Conservation (phyloP, 2,888 invertebrate species). For the Aleiodes alternator region DNA sequence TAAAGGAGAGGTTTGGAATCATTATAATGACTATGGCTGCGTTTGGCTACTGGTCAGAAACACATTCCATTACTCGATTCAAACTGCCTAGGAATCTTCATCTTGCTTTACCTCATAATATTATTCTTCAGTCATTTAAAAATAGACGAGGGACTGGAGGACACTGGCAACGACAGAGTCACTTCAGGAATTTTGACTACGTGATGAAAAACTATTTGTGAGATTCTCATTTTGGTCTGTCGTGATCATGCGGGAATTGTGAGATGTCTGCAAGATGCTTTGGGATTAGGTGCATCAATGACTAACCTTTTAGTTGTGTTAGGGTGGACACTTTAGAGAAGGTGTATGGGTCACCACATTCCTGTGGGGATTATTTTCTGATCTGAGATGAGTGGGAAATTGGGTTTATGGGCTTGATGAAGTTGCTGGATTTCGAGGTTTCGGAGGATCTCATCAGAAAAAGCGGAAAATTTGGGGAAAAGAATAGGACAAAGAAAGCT, state of each 20-base stretch:
- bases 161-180: background rate
- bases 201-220: constrained; percentile 28
- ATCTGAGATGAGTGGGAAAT: constrained; percentile 46
- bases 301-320: background rate
- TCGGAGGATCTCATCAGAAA: too few relatives aligned
- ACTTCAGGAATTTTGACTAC: background rate
- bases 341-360: constrained; percentile 75
- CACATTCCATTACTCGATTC: constrained; percentile 42
- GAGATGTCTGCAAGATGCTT: constrained; percentile 29
- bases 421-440: too few relatives aligned
- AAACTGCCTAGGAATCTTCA: background rate
- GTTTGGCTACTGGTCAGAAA: constrained; percentile 56
- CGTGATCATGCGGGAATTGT: background rate
- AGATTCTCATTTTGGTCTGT: constrained; percentile 46
- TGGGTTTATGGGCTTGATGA: too few relatives aligned
- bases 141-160: background rate
- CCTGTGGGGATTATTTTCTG: constrained; percentile 73
- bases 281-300: constrained; percentile 7
- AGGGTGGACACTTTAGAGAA: constrained; percentile 56
- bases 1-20: constrained; percentile 67
- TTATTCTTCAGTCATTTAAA: background rate
- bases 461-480: too few relatives aligned
- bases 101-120: background rate
- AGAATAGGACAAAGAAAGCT: too few relatives aligned
- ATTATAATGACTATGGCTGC: constrained; percentile 70